Base-by-base conservation (phyloP, 2,113 vertebrate genomes). In the Platanista minor region DNA sequence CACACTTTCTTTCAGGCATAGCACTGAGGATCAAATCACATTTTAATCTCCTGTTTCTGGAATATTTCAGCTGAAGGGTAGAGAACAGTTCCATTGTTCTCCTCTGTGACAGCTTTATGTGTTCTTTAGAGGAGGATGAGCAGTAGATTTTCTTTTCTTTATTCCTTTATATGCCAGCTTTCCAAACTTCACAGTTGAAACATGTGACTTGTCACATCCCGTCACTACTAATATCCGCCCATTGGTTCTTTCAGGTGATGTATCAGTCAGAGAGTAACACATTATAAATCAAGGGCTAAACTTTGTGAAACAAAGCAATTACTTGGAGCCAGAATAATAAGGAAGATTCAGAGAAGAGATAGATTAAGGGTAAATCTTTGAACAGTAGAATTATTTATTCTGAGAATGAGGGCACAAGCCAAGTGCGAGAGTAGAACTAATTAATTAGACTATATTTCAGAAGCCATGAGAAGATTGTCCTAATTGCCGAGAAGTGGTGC, bases 101-200 rank as follows among this genome's bases (percentile, higher is more conserved):
- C 86, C 57, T 43, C 57, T 61, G 0, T 97, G 98, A 97, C 82
- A 98, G 84, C 54, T 98, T 97, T 95, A 96, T 94, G 57, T 87
- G 18, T 62, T 97, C 59, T 96, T 94, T n/a, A 86, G 57, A 93
- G 87, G 87, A 75, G 96, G 97, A 96, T 71, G 43, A 97, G 87
- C 71, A 93, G 77, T 69, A 92, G 64, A 95, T 95, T 94, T 95
- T 92, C 77, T 77, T 82, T 95, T 96, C 27, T 80, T 89, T 39
- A 52, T 75, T 97, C 92, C 62, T 97, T 98, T 96, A 90, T 82
- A 80, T 69, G 66, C 74, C 59, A 94, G 15, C 54, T 97, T 96
- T 66, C 89, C 86, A 96, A 91, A 97, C n/a, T 41, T 97, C 61
- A 46, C 4, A 69, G 25, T 69, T 97, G 93, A 97, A 97, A 97